phyloP scores from a whole-genome alignment of 1,140 invertebrate genomes.

The Drosophila sechellia region DNA sequence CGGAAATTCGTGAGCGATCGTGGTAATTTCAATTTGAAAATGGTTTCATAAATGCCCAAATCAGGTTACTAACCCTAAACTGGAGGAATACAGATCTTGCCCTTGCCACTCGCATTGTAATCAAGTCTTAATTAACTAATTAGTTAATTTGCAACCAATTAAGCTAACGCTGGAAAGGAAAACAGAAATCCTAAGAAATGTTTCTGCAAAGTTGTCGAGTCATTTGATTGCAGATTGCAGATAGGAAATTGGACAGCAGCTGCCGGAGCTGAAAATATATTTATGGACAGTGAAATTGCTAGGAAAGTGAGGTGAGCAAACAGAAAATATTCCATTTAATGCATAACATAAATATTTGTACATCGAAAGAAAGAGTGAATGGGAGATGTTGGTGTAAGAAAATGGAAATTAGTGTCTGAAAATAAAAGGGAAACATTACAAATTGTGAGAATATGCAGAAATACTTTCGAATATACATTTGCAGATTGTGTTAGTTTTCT shows the following conservation, averaged over 20 bases:
- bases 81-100: constrained; percentile 22
- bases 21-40: constrained; percentile 47
- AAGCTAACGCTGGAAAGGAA: constrained; percentile 36
- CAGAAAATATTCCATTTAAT: constrained; percentile 53
- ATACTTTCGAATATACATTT: not conserved
- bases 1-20: constrained; percentile 64
- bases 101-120: constrained; percentile 56
- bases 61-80: constrained; percentile 41
- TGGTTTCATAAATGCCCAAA: constrained; percentile 42
- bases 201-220: constrained; percentile 59
- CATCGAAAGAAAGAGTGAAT: constrained; percentile 44
- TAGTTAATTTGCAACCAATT: constrained; percentile 82
- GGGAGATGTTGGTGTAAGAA: constrained; percentile 20
- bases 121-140: constrained; percentile 75
- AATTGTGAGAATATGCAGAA: constrained; percentile 11
- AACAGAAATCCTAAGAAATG: constrained; percentile 25
- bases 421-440: constrained; percentile 25
- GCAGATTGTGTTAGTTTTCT: not conserved
- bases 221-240: constrained; percentile 72
- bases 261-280: constrained; percentile 35
- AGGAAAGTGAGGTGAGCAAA: constrained; percentile 43
- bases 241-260: constrained; percentile 50
- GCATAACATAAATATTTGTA: constrained; percentile 51
- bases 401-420: constrained; percentile 30
- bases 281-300: constrained; percentile 43